phyloP scores from a whole-genome alignment of 2,888 invertebrate species.

The Melanostoma scalare region DNA sequence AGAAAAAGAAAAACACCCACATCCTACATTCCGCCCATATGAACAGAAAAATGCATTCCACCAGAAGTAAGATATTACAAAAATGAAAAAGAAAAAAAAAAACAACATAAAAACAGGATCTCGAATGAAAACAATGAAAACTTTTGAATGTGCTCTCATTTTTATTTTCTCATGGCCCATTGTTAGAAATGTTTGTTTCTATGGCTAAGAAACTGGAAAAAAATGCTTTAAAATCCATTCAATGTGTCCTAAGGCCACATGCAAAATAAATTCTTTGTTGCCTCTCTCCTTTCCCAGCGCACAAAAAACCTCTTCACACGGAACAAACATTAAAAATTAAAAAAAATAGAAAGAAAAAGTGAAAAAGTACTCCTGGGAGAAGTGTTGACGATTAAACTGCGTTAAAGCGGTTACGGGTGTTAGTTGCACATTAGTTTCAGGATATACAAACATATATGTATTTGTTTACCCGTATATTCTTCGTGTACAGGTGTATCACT shows the following conservation, averaged over 20 bases:
- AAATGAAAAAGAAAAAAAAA: constrained; percentile 1
- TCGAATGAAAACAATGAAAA: constrained; percentile 56
- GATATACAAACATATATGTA: neutral
- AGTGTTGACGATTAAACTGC: constrained; percentile 60
- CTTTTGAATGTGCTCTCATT: constrained; percentile 24
- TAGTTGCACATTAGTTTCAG: constrained; percentile 53
- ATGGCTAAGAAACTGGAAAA: constrained; percentile 40
- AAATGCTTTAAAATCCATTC: constrained; percentile 50
- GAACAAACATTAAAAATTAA: constrained; percentile 61
- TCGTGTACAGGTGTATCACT: constrained; percentile 18
- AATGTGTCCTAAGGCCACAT: constrained; percentile 61
- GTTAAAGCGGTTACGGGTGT: constrained; percentile 67
- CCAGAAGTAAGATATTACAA: constrained; percentile 16
- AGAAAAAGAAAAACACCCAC: constrained; percentile 14
- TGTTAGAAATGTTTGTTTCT: constrained; percentile 49
- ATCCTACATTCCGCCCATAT: constrained; percentile 15
- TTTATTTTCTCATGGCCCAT: constrained; percentile 10
- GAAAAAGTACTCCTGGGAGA: constrained; percentile 18
- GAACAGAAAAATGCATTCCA: constrained; percentile 48
- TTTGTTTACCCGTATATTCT: too few species aligned
- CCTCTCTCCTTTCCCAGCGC: neutral
- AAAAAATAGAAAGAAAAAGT: constrained; percentile 11
- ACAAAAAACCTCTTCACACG: constrained; percentile 47
- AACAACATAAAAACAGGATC: constrained; percentile 27
- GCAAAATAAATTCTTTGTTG: constrained; percentile 48